phyloP scores from a whole-genome alignment of 2,888 invertebrate species.

The Hemaris fuciformis region DNA sequence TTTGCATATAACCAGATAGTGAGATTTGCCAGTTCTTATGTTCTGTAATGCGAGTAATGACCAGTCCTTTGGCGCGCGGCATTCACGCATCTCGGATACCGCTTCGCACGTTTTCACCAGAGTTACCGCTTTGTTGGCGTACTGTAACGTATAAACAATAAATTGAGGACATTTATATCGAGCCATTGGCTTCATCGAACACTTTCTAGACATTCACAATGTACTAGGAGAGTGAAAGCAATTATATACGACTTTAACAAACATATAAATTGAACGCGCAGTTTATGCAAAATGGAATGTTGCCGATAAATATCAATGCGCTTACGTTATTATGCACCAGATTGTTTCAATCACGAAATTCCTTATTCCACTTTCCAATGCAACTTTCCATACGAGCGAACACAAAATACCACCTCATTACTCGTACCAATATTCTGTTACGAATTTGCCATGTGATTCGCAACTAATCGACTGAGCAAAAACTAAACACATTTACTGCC shows the following conservation, averaged over 20 bases:
- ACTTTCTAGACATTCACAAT: slow-evolving; percentile 12
- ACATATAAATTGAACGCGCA: neutral
- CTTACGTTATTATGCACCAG: neutral
- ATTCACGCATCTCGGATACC: slow-evolving; percentile 94
- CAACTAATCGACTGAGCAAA: neutral
- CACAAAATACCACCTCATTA: neutral
- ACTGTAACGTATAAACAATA: slow-evolving; percentile 58
- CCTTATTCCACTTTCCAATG: slow-evolving; percentile 1
- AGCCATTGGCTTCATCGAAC: slow-evolving; percentile 22
- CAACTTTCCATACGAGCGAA: neutral
- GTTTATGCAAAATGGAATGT: neutral
- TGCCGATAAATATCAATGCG: neutral
- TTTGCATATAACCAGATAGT: slow-evolving; percentile 95
- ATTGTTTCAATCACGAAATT: neutral
- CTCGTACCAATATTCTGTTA: neutral
- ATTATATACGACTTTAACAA: neutral
- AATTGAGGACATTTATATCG: slow-evolving; percentile 12
- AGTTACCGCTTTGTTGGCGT: slow-evolving; percentile 87
- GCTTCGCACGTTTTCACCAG: slow-evolving; percentile 96
- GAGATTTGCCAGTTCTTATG: slow-evolving; percentile 95
- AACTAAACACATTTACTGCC: neutral
- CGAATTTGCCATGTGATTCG: neutral
- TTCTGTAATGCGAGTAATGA: slow-evolving; percentile 94
- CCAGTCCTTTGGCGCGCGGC: slow-evolving; percentile 94
- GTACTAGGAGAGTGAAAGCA: slow-evolving; percentile 18